Evolutionary conservation across 2,888 invertebrate genomes (phyloP), one percentile per base, ranked within the genome.

Genomic region (Spodoptera littoralis): DNA sequence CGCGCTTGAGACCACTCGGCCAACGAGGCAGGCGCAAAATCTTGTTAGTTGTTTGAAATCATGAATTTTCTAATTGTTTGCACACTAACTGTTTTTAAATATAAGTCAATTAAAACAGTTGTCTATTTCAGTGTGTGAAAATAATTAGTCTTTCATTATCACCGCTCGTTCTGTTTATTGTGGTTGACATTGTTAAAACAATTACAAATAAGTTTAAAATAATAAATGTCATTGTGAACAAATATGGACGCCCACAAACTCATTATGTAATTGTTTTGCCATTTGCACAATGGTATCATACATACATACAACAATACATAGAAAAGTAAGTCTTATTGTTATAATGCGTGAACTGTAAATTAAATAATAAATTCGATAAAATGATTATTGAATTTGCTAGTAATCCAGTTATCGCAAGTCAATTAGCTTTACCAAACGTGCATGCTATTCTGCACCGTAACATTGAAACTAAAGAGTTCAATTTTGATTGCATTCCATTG

Each of bases 381-480:
- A 36, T 9, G 5, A 36, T 36, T 36, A 36, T 45, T 54, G 51
- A 58, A 69, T 69, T 58, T 60, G 67, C 62, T 57, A 72, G 67
- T 62, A 67, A 59, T 65, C 50, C 45, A 63, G 50, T 55, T 70
- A 57, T 36, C 22, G 65, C 12, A 50, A 45, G 42, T 41, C 55
- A 52, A 67, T 72, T 67, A 59, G 51, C 52, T 70, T 11, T 13
- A 30, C 11, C 22, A 30, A 13, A 13, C 24, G 49, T 58, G 45
- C 60, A 65, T 45, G 42, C 36, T 43, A 48, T 62, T 59, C 18
- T 58, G 51, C 24, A 24, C 41, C 42, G 45, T 43, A 46, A 46
- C 43, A 58, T 54, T 27, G 43, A 45, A 51, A 36, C 54, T 52
- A 58, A 58, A 58, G 22, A 11, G 51, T 52, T 70, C 55, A 49